Conservation (phyloP, 2,888 invertebrate species). For the Taphrorychus bicolor region DNA sequence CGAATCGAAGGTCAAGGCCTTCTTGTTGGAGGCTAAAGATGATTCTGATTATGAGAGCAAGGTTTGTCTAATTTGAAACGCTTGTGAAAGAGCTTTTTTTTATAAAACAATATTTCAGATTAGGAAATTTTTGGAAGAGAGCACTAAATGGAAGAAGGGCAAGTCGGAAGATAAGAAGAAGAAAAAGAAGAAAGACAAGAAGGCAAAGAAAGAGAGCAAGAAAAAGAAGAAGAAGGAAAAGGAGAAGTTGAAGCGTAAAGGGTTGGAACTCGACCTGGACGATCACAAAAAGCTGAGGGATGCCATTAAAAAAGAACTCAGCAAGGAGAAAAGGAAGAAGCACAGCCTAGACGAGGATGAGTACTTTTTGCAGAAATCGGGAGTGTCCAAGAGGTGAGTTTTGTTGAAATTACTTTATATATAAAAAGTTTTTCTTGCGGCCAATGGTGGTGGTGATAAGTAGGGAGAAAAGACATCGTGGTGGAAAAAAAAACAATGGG, state of each 20-base stretch:
- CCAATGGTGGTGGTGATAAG: too few species aligned
- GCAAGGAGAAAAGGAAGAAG: conserved; percentile 57
- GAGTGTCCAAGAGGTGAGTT: conserved; percentile 58
- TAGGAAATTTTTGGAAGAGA: conserved; percentile 84
- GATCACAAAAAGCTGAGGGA: conserved; percentile 72
- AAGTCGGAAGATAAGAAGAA: conserved; percentile 71
- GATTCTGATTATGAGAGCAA: conserved; percentile 86
- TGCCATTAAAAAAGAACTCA: conserved; percentile 68
- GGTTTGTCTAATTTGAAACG: conserved; percentile 63
- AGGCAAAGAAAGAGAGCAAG: conserved; percentile 75
- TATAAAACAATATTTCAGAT: conserved; percentile 13
- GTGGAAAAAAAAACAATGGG: background rate
- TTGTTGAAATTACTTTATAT: too few species aligned
- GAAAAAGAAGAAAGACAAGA: conserved; percentile 64
- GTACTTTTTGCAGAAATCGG: conserved; percentile 60
- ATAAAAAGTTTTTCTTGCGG: too few species aligned
- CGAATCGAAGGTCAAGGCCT: conserved; percentile 63
- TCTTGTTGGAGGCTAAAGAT: conserved; percentile 77
- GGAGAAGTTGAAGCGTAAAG: conserved; percentile 66
- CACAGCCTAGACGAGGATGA: conserved; percentile 58
- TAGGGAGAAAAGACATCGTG: too few species aligned
- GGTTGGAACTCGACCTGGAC: conserved; percentile 71
- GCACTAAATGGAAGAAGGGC: conserved; percentile 78
- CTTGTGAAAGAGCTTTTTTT: background rate
- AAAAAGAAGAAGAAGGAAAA: conserved; percentile 78